Percentiles rank a stretch among this genome's conserved stretches.
These are phyloP conservation scores for Murina feae DNA, from an alignment of 2,113 vertebrate species.

Conservation along the genomic window DNA sequence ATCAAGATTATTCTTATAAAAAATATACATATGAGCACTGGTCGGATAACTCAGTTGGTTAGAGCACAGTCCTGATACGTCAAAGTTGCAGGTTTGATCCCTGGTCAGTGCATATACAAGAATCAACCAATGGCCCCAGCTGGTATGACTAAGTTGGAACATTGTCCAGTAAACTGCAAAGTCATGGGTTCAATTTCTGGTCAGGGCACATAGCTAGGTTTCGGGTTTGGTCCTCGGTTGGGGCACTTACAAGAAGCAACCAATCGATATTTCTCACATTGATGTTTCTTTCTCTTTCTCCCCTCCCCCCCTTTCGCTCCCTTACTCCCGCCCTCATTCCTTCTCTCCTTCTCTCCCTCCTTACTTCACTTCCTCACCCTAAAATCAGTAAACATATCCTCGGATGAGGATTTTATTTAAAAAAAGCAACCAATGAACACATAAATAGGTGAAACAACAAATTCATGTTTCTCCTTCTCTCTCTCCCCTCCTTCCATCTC, in stretches of 20 bases:
- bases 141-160: neutral
- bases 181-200: neutral
- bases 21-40: neutral
- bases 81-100: too few species aligned
- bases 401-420: neutral
- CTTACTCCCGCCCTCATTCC: too few species aligned
- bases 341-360: neutral
- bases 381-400: neutral
- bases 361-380: too few species aligned
- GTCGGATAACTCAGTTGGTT: too few species aligned
- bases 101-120: too few species aligned
- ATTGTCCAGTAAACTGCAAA: neutral
- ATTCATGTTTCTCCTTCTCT: too few species aligned
- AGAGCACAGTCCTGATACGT: too few species aligned
- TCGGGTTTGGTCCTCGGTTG: neutral
- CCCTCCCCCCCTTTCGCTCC: too few species aligned
- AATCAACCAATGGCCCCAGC: neutral
- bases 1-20: neutral
- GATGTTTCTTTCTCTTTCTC: neutral
- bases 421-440: neutral
- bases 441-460: too few species aligned
- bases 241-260: neutral
- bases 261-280: neutral
- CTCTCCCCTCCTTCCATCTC: too few species aligned
- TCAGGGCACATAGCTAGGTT: neutral